phyloP scores from a whole-genome alignment of 2,888 invertebrate genomes.

The Micropterix aruncella region DNA sequence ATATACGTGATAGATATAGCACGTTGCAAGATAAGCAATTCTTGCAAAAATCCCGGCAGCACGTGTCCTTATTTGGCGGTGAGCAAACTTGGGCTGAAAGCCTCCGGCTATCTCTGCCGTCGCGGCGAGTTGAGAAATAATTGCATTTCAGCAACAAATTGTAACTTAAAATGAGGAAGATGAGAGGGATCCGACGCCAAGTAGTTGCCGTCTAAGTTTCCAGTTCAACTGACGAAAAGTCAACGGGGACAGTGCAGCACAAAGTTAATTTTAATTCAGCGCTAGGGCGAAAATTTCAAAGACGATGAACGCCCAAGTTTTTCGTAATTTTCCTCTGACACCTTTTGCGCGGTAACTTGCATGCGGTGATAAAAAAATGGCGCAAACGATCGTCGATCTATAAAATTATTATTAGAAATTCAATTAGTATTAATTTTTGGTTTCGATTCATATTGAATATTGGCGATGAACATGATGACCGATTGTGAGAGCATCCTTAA shows the following conservation, averaged over 20 bases:
- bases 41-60: no score
- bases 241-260: neutral
- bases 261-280: neutral
- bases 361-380: no score
- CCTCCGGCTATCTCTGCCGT: slow-evolving; percentile 3
- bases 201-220: slow-evolving; percentile 13
- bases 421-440: neutral
- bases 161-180: slow-evolving; percentile 25
- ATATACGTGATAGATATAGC: no score
- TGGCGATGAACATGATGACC: neutral
- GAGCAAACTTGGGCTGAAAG: neutral
- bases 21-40: no score
- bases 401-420: no score
- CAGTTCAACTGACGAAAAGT: neutral
- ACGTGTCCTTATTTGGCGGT: no score
- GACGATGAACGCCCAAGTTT: neutral
- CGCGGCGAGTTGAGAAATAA: slow-evolving; percentile 18
- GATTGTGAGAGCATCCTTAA: no score
- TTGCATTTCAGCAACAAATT: slow-evolving; percentile 32
- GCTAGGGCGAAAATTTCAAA: neutral
- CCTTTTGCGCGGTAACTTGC: neutral
- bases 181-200: slow-evolving; percentile 13
- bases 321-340: neutral
- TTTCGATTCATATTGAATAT: neutral
- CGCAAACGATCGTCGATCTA: no score